phyloP scores from a whole-genome alignment of 2,888 invertebrate species.

The Limnephilus rhombicus region DNA sequence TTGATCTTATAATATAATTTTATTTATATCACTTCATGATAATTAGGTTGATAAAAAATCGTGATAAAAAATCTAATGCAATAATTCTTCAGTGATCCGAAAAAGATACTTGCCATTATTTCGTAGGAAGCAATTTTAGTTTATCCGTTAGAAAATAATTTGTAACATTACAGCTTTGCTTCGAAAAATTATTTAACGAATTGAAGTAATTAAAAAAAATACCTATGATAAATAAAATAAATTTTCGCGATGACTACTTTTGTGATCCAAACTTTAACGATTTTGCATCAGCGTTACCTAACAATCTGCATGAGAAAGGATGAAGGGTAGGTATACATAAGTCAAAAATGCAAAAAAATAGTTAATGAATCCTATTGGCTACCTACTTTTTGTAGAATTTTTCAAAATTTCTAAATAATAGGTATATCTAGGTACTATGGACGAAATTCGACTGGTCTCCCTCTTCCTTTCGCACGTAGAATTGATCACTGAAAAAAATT shows the following conservation, averaged over 20 bases:
- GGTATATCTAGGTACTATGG: too few relatives aligned
- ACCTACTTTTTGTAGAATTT: too few relatives aligned
- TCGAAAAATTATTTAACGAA: too few relatives aligned
- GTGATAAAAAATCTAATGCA: not conserved
- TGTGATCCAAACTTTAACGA: not conserved
- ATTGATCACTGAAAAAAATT: too few relatives aligned
- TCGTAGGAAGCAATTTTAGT: not conserved
- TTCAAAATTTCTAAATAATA: too few relatives aligned
- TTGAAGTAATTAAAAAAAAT: not conserved
- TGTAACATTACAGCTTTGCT: not conserved
- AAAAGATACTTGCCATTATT: not conserved
- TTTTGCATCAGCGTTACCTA: not conserved
- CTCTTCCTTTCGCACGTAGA: too few relatives aligned
- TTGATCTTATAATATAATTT: not conserved
- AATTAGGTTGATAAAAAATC: not conserved
- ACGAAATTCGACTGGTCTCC: too few relatives aligned
- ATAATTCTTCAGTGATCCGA: not conserved
- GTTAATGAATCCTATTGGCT: too few relatives aligned
- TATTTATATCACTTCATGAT: not conserved
- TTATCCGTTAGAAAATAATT: not conserved
- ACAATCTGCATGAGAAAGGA: too few relatives aligned
- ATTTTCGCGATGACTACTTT: not conserved
- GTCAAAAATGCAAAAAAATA: too few relatives aligned
- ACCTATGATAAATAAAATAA: not conserved
- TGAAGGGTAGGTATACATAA: too few relatives aligned